A percentile compares a stretch with the other conserved stretches of the same genome.
Conservation (phyloP, 2,797 vertebrate species). For the Hemitrygon akajei region DNA sequence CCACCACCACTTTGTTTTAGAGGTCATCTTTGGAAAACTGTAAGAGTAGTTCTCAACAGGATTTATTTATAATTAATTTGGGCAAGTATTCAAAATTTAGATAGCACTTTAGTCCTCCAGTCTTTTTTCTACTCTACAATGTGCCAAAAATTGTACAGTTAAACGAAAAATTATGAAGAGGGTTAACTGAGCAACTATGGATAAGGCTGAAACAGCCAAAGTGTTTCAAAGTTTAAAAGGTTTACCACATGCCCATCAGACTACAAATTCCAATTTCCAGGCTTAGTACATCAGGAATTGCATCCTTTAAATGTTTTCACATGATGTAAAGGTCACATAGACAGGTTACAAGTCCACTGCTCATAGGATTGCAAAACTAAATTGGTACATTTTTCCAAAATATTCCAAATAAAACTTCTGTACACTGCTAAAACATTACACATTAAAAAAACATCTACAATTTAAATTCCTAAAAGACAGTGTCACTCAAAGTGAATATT, state of each 20-base stretch:
- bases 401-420: not conserved
- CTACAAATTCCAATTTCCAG: not conserved
- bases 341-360: not conserved
- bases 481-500: not conserved
- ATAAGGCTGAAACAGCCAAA: not conserved
- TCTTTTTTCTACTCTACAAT: not conserved
- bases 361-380: not conserved
- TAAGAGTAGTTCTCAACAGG: not conserved
- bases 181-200: no score
- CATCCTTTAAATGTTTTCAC: not conserved
- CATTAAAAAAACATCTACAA: not conserved
- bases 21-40: not conserved
- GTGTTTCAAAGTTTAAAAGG: not conserved
- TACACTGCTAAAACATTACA: not conserved
- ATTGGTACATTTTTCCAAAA: not conserved
- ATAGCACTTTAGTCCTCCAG: not conserved
- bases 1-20: not conserved
- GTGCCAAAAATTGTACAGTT: not conserved
- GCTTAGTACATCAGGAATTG: not conserved
- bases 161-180: not conserved
- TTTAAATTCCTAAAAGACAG: not conserved
- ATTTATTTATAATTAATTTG: not conserved
- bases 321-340: not conserved
- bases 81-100: not conserved
- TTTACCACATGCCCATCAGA: not conserved